Percentiles rank a stretch among this genome's conserved stretches.
Conservation (phyloP, 2,113 vertebrate genomes). For the Spheniscus mendiculus region DNA sequence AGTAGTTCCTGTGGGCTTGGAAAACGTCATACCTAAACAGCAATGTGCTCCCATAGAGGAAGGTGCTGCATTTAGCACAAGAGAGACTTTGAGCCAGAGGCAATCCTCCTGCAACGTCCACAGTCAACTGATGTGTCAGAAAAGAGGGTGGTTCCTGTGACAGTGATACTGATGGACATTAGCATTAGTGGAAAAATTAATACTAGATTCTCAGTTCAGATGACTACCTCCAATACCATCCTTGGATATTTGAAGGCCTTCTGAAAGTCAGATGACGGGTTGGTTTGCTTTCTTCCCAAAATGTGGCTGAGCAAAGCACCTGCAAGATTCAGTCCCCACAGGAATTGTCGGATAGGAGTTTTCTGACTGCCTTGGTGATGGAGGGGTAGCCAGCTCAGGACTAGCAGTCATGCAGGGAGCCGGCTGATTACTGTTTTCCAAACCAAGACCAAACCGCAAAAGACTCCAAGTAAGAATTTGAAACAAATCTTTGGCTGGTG, state of each 20-base stretch:
- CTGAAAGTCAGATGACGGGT: not conserved
- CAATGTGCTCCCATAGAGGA: not conserved
- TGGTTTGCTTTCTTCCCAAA: not conserved
- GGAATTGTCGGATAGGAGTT: not conserved
- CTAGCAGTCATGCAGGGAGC: too few species aligned
- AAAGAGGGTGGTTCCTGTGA: not conserved
- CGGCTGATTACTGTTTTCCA: rapidly evolving
- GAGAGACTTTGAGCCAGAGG: not conserved
- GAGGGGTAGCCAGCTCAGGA: not conserved
- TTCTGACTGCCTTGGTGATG: not conserved
- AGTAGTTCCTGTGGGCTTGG: not conserved
- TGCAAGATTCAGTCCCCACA: not conserved
- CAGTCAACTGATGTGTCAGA: not conserved
- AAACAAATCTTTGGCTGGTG: not conserved
- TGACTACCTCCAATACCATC: not conserved
- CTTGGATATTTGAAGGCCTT: not conserved
- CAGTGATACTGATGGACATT: not conserved
- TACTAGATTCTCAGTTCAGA: not conserved
- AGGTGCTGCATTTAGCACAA: not conserved
- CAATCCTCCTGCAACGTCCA: not conserved
- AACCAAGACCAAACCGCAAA: not conserved
- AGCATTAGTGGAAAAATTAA: not conserved
- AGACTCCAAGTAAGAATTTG: not conserved
- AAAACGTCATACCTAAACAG: not conserved
- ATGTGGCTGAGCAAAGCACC: not conserved